Evolutionary conservation across 2,888 invertebrate species (phyloP).

Genomic region (Nipponacmea schrenckii): DNA sequence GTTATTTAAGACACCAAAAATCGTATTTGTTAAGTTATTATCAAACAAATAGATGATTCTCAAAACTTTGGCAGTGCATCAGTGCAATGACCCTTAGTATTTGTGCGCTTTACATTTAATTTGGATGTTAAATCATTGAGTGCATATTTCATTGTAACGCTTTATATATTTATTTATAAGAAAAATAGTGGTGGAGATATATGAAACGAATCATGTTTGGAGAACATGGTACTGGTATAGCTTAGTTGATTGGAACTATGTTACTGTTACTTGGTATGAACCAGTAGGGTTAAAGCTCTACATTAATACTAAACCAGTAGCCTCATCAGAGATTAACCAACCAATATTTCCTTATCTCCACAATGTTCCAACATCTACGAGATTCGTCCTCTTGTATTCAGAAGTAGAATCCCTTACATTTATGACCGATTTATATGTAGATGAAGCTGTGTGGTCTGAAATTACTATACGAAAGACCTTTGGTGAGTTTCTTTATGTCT

Average conservation of each 20-base stretch:
- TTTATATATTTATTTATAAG: too few relatives aligned
- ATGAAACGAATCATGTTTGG: constrained; percentile 25
- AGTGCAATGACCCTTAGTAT: too few relatives aligned
- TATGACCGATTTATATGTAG: constrained; percentile 8
- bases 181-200: constrained; percentile 1
- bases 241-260: constrained; percentile 27
- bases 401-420: neutral
- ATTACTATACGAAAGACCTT: neutral
- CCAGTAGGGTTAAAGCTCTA: constrained; percentile 23
- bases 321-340: neutral
- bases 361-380: neutral
- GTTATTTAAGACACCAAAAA: too few relatives aligned
- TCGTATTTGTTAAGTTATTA: too few relatives aligned
- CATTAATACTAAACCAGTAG: constrained; percentile 20
- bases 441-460: constrained; percentile 10
- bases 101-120: too few relatives aligned
- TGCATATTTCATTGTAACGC: too few relatives aligned
- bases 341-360: neutral
- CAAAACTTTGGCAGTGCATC: too few relatives aligned
- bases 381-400: neutral
- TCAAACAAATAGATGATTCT: too few relatives aligned
- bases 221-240: constrained; percentile 20
- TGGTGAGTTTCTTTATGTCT: constrained; percentile 11
- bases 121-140: too few relatives aligned
- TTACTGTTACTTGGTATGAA: constrained; percentile 30